phyloP scores from a whole-genome alignment of 2,113 vertebrate genomes.

The Heterochromis multidens region DNA sequence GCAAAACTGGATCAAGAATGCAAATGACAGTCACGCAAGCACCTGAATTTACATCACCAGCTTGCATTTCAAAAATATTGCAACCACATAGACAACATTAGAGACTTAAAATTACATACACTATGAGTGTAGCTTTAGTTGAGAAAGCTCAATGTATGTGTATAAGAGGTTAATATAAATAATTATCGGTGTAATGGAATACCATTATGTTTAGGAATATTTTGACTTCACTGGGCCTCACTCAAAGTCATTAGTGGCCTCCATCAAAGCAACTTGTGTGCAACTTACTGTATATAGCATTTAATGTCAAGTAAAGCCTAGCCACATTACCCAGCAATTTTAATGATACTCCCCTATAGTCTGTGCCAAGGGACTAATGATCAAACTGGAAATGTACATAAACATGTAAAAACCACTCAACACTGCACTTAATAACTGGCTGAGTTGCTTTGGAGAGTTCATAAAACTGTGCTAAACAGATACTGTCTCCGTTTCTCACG shows the following conservation, averaged over 20 bases:
- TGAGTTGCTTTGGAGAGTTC: constrained; percentile 35
- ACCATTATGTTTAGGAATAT: neutral
- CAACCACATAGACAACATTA: neutral
- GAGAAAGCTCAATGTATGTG: neutral
- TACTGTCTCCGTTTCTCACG: constrained; percentile 61
- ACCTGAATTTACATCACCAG: neutral
- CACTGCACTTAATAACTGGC: constrained; percentile 55
- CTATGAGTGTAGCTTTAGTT: neutral
- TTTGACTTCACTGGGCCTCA: neutral
- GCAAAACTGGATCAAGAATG: neutral
- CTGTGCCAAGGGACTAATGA: constrained; percentile 62
- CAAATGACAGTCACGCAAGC: neutral
- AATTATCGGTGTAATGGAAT: neutral
- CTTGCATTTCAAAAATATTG: neutral
- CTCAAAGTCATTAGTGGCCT: constrained; percentile 21
- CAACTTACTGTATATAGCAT: constrained; percentile 14
- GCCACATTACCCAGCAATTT: constrained; percentile 14
- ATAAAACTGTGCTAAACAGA: constrained; percentile 52
- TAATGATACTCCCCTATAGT: constrained; percentile 41
- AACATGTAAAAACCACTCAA: constrained; percentile 53
- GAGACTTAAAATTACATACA: neutral
- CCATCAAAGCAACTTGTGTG: constrained; percentile 7
- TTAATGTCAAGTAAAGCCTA: constrained; percentile 23
- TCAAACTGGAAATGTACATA: constrained; percentile 53
- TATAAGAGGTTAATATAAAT: neutral